Evolutionary conservation across 1,140 invertebrate species (phyloP).

Genomic region (Nylanderia fulva): DNA sequence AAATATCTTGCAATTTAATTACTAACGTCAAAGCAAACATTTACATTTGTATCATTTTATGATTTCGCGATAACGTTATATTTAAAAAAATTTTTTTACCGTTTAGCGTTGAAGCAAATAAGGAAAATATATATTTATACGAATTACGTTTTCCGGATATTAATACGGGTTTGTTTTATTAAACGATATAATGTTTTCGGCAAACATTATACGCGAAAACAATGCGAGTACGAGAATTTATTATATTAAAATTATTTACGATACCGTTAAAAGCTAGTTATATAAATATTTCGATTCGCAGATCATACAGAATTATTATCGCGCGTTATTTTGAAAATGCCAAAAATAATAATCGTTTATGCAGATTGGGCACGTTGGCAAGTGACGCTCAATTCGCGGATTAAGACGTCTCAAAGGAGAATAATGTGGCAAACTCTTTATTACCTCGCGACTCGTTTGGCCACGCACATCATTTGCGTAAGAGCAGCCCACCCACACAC

Average conservation of each 20-base stretch:
- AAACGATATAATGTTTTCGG: background rate
- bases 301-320: background rate
- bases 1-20: slow-evolving; percentile 17
- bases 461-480: slow-evolving; percentile 59
- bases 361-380: slow-evolving; percentile 17
- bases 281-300: background rate
- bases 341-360: slow-evolving; percentile 32
- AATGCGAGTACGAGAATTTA: background rate
- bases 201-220: background rate
- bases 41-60: background rate
- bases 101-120: background rate
- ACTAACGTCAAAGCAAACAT: background rate
- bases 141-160: background rate
- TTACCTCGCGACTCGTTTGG: background rate
- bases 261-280: background rate
- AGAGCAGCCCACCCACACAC: background rate
- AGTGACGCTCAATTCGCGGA: background rate
- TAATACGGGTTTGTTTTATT: background rate
- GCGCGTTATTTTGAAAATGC: background rate
- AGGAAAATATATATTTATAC: background rate
- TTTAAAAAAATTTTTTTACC: background rate
- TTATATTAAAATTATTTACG: background rate
- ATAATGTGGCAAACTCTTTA: slow-evolving; percentile 8
- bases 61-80: background rate
- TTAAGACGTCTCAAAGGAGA: background rate